Conservation (phyloP, 1,140 invertebrate species). For the Periplaneta americana region DNA sequence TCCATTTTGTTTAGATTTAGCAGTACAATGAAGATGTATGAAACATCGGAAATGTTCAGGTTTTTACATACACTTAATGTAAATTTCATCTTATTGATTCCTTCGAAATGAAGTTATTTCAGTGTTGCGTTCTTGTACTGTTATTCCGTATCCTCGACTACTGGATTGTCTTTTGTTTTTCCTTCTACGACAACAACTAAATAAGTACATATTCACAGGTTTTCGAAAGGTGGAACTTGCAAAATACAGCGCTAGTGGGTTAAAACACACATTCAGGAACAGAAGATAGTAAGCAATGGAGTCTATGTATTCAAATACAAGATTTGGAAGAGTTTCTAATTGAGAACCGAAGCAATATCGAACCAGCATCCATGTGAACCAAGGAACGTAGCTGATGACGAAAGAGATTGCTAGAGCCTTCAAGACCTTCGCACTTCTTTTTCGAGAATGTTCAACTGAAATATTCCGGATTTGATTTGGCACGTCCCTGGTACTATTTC, state of each 20-base stretch:
- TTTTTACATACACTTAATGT: too few species aligned
- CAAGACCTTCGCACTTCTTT: neutral
- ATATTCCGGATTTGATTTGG: neutral
- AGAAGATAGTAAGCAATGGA: neutral
- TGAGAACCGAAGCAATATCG: neutral
- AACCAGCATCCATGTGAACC: neutral
- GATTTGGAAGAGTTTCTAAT: neutral
- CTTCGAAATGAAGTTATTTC: too few species aligned
- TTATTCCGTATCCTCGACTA: too few species aligned
- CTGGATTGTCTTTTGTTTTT: too few species aligned
- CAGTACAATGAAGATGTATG: too few species aligned
- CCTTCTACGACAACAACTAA: neutral
- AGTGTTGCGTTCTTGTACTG: too few species aligned
- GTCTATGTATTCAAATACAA: neutral
- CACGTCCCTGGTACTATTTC: neutral
- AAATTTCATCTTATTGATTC: too few species aligned
- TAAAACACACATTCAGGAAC: neutral
- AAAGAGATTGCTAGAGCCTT: neutral
- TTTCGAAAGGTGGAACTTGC: neutral
- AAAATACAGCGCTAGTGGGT: neutral
- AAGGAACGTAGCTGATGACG: neutral
- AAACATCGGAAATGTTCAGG: too few species aligned
- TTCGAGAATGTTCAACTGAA: neutral
- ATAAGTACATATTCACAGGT: neutral
- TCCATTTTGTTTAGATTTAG: too few species aligned